Evolutionary conservation across 1,140 invertebrate species (phyloP), one percentile per base, ranked within the genome.

Genomic region (Zeugodacus cucurbitae): DNA sequence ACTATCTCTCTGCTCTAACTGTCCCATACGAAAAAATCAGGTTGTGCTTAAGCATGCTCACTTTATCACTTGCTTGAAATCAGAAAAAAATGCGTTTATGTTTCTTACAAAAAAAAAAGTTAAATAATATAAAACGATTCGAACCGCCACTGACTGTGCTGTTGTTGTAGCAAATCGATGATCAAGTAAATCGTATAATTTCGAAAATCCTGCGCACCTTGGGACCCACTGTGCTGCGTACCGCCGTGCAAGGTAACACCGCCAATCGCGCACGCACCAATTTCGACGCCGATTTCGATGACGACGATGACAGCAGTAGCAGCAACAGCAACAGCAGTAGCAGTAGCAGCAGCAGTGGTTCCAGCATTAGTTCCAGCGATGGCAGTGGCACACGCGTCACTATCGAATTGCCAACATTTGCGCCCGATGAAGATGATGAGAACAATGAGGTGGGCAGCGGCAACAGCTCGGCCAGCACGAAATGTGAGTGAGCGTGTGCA

Each of bases 101-200:
- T 88, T 88, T 85, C 32, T 29, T 85, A 58, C 74, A 62, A 58
- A 86, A 22, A 34, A 67, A n/a, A 2, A 59, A 37, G 26, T 34
- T 26, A 41, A 14, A 62, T 20, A 26, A 64, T 11, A 22, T 29
- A 44, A 62, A 62, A 54, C 48, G 14, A 54, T 54, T 17, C 48
- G 48, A 54, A 14, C 8, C 41, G 3, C 14, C 34, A 48, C 41
- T 82, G 74, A 48, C 37, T 82, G 41, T 82, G 74, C n/a, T 89
- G 91, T 91, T 93, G 91, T 93, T 93, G 92, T 96, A 97, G 96
- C 96, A 96, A 94, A 95, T 97, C 94, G 96, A 97, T 95, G 94
- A 95, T 93, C 96, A 96, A 94, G 96, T 96, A 93, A 96, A 96
- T 94, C 93, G 95, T 93, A 95, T 97, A 91, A 95, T 95, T 89